Conservation (phyloP, 2,888 invertebrate genomes). For the Neuroscelio doddi region DNA sequence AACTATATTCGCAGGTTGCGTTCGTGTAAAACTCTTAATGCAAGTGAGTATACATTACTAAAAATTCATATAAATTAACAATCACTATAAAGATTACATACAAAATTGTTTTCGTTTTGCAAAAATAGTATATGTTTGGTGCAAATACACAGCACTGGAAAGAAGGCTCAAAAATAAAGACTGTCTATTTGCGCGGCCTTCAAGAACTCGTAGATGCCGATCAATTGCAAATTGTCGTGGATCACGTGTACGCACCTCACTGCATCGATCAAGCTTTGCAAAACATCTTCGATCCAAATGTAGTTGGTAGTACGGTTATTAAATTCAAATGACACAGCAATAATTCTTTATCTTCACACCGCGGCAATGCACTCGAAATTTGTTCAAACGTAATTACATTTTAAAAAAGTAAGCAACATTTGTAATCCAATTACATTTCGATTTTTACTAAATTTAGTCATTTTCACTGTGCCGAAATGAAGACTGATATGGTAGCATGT, state of each 20-base stretch:
- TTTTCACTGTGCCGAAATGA: slow-evolving; percentile 45
- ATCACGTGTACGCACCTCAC: slow-evolving; percentile 73
- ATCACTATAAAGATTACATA: too few species aligned
- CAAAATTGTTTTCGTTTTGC: slow-evolving; percentile 5
- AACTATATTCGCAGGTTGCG: slow-evolving; percentile 72
- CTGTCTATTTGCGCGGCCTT: slow-evolving; percentile 66
- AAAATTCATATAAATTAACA: too few species aligned
- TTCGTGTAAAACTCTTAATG: slow-evolving; percentile 69
- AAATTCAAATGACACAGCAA: slow-evolving; percentile 68
- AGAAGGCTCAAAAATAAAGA: slow-evolving; percentile 64
- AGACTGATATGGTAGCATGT: slow-evolving; percentile 54
- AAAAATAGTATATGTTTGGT: slow-evolving; percentile 69
- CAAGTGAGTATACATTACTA: slow-evolving; percentile 70
- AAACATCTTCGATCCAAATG: slow-evolving; percentile 69
- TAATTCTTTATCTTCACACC: neutral
- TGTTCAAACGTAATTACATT: too few species aligned
- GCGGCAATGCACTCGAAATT: too few species aligned
- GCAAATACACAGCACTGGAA: slow-evolving; percentile 61
- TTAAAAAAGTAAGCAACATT: too few species aligned
- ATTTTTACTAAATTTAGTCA: neutral
- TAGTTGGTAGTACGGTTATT: slow-evolving; percentile 73
- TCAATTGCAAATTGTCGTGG: slow-evolving; percentile 76
- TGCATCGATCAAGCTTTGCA: slow-evolving; percentile 72
- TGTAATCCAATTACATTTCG: too few species aligned
- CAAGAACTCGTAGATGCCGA: slow-evolving; percentile 74